Evolutionary conservation across 2,113 vertebrate species (phyloP), one percentile per base, ranked within the genome.

Genomic region (Clarias batrachus): DNA sequence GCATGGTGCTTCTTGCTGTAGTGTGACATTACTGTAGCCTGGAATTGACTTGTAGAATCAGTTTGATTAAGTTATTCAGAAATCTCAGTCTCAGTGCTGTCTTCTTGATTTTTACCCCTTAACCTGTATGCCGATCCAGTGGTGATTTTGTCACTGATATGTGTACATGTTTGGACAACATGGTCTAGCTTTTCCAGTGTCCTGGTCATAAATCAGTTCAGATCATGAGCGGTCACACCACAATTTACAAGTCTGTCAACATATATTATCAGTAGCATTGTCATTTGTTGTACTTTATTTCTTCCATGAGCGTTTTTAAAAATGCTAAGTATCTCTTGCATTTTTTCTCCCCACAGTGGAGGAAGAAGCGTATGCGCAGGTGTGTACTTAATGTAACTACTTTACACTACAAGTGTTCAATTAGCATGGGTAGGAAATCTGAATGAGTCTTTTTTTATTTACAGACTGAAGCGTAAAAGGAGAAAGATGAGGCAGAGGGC

Each of bases 331-430:
- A 4, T 68, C 0, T 8, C 7, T 41, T 41, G 48, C 85, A 63
- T 54, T 16, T 65, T 11, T 77, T 83, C 1, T 19, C 23, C 12
- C 23, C 11, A 4, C 87, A 97, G 96, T 98, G 97, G 97, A 93
- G 97, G 87, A 98, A 98, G 95, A 98, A 98, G 95, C 96, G 97
- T 84, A 98, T 98, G 97, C 97, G 97, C 94, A 98, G 97, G 97
- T 97, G 93, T 86, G 76, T 68, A 77, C 2, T 59, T 2, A 10
- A 0, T 0, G 19, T 6, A 0, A 17, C 6, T 3, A 2, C 0
- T 12, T 25, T 19, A 17, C 57, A 0, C 3, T 59, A 14, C 57
- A 12, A 23, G 7, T 48, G 9, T 77, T n/a, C 48, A 48, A 7
- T 23, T 63, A 8, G 21, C 23, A 19, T 60, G 48, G 48, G 48